Base-by-base conservation (phyloP, 2,113 vertebrate genomes). In the Ivindomyrus marchei region DNA sequence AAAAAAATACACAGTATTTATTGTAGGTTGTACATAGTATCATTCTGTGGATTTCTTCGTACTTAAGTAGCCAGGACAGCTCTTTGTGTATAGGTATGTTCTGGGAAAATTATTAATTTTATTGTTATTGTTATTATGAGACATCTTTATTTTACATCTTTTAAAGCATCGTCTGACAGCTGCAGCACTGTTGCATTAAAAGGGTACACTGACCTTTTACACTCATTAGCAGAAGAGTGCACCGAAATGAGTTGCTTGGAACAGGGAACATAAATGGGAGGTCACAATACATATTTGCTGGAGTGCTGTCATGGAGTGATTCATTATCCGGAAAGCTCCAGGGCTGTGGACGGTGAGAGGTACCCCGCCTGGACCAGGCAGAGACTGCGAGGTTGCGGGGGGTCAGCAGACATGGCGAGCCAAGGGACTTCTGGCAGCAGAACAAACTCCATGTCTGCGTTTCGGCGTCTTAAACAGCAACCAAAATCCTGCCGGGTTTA, bases 11-110 rank as follows among this genome's bases (percentile, higher is more conserved):
- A 95, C 92, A 94, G 95, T 98, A 97, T 98, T 98, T 98, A 98
- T 98, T 97, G 96, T 96, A 96, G 97, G 96, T 96, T 97, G 97
- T 97, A 97, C 92, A 95, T 95, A 97, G 95, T 95, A 95, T 94
- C 92, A 95, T 96, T 95, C 95, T 94, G 96, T 96, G 95, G 94
- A 96, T 95, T 95, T 94, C 95, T 96, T 96, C 96, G 94, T 96
- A 95, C 95, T 94, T 95, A 91, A 93, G 94, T 92, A 95, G 92
- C 89, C 89, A 92, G 92, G 92, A 93, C 94, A 94, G 95, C 95
- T 95, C 94, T 95, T 94, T 95, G 94, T 96, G 95, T 95, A 95
- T 94, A 96, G 94, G 94, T 95, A 95, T 94, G 93, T 95, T 94
- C 95, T 93, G 95, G 94, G 94, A 94, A 92, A 95, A 95, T 95